Evolutionary conservation across 2,888 invertebrate genomes (phyloP).

Genomic region (Arrhopalites spinosus): DNA sequence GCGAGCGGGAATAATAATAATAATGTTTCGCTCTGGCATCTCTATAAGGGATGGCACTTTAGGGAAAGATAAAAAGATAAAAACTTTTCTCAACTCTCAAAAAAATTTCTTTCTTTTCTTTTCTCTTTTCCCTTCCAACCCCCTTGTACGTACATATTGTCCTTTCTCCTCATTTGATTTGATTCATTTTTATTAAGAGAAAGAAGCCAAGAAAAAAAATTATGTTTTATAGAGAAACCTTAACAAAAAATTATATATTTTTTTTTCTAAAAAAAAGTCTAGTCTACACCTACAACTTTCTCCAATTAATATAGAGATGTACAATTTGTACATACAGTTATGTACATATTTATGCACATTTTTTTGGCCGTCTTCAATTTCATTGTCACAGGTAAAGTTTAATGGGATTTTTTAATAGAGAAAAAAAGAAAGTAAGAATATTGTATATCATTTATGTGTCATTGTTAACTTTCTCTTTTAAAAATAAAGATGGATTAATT

Average conservation of each 20-base stretch:
- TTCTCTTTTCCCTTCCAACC: conserved; percentile 30
- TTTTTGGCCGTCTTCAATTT: too few species aligned
- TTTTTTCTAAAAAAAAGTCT: too few species aligned
- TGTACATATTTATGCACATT: too few species aligned
- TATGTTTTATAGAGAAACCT: too few species aligned
- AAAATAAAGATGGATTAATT: too few species aligned
- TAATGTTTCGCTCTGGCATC: conserved; percentile 52
- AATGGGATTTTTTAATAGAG: too few species aligned
- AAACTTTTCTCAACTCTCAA: conserved; percentile 54
- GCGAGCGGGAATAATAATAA: conserved; percentile 54
- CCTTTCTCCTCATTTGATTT: conserved; percentile 33
- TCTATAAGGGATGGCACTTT: conserved; percentile 54
- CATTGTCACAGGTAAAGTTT: too few species aligned
- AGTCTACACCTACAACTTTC: conserved; percentile 9
- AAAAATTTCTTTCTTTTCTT: conserved; percentile 26
- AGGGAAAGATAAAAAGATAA: conserved; percentile 57
- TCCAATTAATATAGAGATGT: too few species aligned
- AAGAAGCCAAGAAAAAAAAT: not conserved
- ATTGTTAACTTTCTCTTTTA: too few species aligned
- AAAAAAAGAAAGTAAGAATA: too few species aligned
- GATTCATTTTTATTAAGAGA: conserved; percentile 53
- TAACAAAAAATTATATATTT: not conserved
- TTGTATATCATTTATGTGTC: too few species aligned
- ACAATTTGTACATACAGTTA: too few species aligned
- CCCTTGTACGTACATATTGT: not conserved